phyloP scores from a whole-genome alignment of 2,113 vertebrate species.

The Anguilla japonica region DNA sequence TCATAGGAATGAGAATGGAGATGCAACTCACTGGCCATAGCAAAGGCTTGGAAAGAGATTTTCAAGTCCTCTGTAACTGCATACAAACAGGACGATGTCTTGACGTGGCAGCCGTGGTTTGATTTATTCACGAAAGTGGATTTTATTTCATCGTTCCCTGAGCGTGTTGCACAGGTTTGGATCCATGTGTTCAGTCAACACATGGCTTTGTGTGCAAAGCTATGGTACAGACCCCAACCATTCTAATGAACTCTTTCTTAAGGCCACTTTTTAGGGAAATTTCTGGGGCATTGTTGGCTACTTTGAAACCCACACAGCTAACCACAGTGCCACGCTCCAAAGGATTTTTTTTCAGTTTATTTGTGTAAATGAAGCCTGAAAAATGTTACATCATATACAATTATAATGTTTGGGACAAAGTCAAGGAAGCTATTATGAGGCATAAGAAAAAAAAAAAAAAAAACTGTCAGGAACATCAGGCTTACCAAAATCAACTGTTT shows the following conservation, averaged over 20 bases:
- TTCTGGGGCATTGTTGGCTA: background rate
- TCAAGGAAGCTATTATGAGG: no score
- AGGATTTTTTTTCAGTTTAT: background rate
- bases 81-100: background rate
- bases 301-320: background rate
- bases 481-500: no score
- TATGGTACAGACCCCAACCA: constrained; percentile 8
- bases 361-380: no score
- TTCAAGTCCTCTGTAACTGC: constrained; percentile 8
- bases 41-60: background rate
- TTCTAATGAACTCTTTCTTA: background rate
- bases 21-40: background rate
- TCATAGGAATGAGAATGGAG: background rate
- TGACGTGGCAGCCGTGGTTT: background rate
- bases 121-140: constrained; percentile 26
- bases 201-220: background rate
- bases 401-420: no score
- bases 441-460: no score
- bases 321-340: background rate
- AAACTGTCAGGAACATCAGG: no score
- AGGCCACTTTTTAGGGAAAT: background rate
- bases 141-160: background rate
- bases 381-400: no score
- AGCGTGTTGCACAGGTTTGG: constrained; percentile 3
- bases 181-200: constrained; percentile 7